Percentiles rank a stretch among this genome's conserved stretches.
These are phyloP conservation scores for Daboia siamensis DNA, from an alignment of 2,113 vertebrate genomes.

Conservation along the genomic window DNA sequence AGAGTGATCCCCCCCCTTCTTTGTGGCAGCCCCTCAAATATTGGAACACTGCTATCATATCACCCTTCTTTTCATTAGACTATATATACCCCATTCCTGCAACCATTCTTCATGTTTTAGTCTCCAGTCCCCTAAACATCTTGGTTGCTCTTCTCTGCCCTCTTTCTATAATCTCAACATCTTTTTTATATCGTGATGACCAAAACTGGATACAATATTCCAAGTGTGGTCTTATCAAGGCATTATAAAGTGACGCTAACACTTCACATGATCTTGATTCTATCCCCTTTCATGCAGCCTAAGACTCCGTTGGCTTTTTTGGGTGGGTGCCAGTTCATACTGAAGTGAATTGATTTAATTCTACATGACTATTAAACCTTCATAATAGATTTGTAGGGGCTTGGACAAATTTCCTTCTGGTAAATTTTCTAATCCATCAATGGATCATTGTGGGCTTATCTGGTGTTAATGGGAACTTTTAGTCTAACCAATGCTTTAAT, in stretches of 20 bases:
- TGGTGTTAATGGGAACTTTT: not conserved
- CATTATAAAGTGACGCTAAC: not conserved
- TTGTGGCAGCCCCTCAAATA: too few species aligned
- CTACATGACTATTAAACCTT: not conserved
- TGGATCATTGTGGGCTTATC: not conserved
- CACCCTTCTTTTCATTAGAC: too few species aligned
- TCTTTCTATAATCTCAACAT: not conserved
- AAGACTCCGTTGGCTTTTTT: not conserved
- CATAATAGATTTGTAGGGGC: not conserved
- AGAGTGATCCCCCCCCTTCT: too few species aligned
- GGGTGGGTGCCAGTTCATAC: not conserved
- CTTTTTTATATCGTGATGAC: not conserved
- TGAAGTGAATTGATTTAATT: not conserved
- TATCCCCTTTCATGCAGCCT: not conserved
- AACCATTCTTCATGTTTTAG: not conserved
- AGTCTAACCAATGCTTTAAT: not conserved
- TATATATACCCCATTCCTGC: too few species aligned
- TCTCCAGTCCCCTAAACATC: not conserved
- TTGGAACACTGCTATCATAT: too few species aligned
- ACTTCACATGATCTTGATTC: not conserved
- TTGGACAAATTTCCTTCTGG: not conserved
- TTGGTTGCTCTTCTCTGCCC: not conserved
- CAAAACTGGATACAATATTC: not conserved
- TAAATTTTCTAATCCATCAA: not conserved
- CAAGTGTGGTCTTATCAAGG: not conserved